Conservation (phyloP, 2,888 invertebrate genomes). For the Flexamia atlantica region DNA sequence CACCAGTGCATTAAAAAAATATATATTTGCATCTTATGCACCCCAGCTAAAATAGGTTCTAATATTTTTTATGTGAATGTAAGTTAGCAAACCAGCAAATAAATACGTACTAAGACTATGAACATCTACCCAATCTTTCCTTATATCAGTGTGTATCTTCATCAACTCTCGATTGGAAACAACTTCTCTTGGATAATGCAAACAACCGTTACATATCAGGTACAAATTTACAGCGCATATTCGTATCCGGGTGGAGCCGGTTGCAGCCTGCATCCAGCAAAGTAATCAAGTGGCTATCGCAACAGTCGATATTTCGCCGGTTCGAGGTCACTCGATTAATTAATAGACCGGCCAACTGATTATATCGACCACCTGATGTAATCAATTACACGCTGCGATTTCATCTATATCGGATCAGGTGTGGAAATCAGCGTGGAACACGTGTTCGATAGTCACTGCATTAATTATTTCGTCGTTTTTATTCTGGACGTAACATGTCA, state of each 20-base stretch:
- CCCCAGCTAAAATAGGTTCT: too few species aligned
- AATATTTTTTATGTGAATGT: too few species aligned
- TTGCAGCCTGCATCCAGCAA: neutral
- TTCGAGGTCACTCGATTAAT: constrained; percentile 43
- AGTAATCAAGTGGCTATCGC: constrained; percentile 27
- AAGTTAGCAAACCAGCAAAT: too few species aligned
- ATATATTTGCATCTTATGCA: too few species aligned
- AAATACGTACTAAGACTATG: too few species aligned
- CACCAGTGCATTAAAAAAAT: too few species aligned
- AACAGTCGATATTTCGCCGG: constrained; percentile 36
- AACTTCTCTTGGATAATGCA: too few species aligned
- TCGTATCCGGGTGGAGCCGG: neutral
- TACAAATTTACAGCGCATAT: neutral
- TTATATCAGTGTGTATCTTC: too few species aligned
- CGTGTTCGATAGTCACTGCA: constrained; percentile 22
- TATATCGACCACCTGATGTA: constrained; percentile 33
- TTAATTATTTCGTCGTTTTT: constrained; percentile 40
- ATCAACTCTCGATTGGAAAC: too few species aligned
- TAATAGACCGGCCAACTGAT: constrained; percentile 27
- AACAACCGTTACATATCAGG: too few species aligned
- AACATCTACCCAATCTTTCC: too few species aligned
- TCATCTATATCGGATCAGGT: constrained; percentile 44
- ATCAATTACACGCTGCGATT: constrained; percentile 29
- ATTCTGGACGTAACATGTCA: neutral
- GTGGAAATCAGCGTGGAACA: constrained; percentile 47